These are phyloP conservation scores for Antennarius maculatus DNA, from an alignment of 2,797 vertebrate genomes.

Conservation along the genomic window DNA sequence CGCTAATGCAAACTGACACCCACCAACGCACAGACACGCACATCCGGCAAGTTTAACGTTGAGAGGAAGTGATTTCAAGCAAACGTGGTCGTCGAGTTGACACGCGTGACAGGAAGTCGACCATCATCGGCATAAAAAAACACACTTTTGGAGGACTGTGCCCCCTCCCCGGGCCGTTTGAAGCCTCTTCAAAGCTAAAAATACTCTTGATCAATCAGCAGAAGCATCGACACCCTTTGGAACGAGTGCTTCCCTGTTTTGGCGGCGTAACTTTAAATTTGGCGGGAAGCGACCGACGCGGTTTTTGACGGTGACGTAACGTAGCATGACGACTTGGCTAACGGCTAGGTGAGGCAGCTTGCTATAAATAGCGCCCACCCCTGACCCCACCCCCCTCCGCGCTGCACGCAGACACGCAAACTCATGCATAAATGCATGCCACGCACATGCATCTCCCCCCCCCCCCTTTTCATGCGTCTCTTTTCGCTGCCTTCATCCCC, in stretches of 20 bases:
- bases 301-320: not conserved
- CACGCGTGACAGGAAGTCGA: too few relatives aligned
- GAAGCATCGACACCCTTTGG: constrained; percentile 7
- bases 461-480: constrained; percentile 1
- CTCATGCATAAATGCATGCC: constrained; percentile 48
- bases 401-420: constrained; percentile 21
- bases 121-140: too few relatives aligned
- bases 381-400: too few relatives aligned
- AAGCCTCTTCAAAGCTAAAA: constrained; percentile 62
- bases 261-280: constrained; percentile 19
- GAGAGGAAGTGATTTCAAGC: not conserved
- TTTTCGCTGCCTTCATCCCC: constrained; percentile 33
- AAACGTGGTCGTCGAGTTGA: too few relatives aligned
- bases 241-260: constrained; percentile 5
- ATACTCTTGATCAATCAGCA: constrained; percentile 17
- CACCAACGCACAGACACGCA: constrained; percentile 15
- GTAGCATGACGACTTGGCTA: constrained; percentile 1
- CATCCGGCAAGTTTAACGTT: constrained; percentile 18
- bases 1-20: constrained; percentile 30
- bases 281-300: constrained; percentile 13
- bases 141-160: constrained; percentile 30
- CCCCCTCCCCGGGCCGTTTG: constrained; percentile 43
- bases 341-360: constrained; percentile 48
- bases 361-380: constrained; percentile 65
- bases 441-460: not conserved